Evolutionary conservation across 2,797 vertebrate genomes (phyloP).

Genomic region (Champsocephalus esox): DNA sequence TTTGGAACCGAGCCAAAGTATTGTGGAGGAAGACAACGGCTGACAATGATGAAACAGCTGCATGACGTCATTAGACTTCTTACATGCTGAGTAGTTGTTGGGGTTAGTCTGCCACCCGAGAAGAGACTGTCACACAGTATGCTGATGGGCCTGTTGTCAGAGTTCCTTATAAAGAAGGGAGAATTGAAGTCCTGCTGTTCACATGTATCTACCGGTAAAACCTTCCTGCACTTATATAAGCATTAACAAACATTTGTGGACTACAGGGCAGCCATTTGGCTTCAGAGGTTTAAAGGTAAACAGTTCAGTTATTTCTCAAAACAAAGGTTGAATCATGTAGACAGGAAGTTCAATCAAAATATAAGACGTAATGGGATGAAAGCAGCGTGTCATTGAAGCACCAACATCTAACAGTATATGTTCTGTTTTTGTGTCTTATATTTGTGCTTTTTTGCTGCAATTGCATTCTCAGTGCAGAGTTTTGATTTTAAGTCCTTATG

Average conservation of each 20-base stretch:
- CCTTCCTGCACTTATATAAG: neutral
- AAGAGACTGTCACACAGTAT: neutral
- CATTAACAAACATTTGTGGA: neutral
- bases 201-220: neutral
- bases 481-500: neutral
- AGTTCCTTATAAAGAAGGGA: neutral
- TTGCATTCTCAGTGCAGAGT: too few relatives aligned
- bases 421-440: neutral
- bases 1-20: neutral
- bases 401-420: neutral
- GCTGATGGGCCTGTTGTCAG: neutral
- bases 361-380: neutral
- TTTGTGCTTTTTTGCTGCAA: neutral
- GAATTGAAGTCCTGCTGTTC: neutral
- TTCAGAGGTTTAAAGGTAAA: neutral
- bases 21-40: neutral
- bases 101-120: neutral
- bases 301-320: neutral
- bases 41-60: neutral
- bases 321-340: rapidly evolving
- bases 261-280: neutral
- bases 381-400: neutral
- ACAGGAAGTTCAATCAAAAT: neutral
- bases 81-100: neutral
- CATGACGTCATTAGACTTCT: neutral